phyloP scores from a whole-genome alignment of 1,140 invertebrate genomes.

The Aphelinus certus region DNA sequence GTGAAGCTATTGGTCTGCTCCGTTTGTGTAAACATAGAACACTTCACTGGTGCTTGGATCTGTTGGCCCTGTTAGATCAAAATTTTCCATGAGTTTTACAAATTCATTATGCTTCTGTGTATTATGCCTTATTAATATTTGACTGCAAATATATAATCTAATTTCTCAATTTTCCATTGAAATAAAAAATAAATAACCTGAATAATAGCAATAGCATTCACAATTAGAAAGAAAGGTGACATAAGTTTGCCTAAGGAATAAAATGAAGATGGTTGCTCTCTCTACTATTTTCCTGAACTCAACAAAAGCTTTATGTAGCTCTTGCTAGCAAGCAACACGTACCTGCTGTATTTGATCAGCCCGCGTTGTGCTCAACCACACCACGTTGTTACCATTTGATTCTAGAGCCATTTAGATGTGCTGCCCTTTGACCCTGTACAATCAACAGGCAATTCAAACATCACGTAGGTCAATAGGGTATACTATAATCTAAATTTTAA shows the following conservation, averaged over 20 bases:
- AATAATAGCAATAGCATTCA: too few relatives aligned
- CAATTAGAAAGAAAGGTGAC: too few relatives aligned
- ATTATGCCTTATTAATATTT: too few relatives aligned
- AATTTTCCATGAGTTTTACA: slow-evolving; percentile 34
- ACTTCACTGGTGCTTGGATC: slow-evolving; percentile 57
- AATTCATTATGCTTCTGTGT: background rate
- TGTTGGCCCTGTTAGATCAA: slow-evolving; percentile 50
- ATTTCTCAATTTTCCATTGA: too few relatives aligned
- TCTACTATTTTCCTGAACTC: too few relatives aligned
- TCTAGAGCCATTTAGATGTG: slow-evolving; percentile 61
- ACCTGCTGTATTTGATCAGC: slow-evolving; percentile 62
- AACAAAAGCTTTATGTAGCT: too few relatives aligned
- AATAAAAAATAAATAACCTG: too few relatives aligned
- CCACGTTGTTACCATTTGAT: slow-evolving; percentile 62
- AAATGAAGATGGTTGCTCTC: too few relatives aligned
- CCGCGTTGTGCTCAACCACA: slow-evolving; percentile 59
- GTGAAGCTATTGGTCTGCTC: slow-evolving; percentile 63
- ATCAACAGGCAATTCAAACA: slow-evolving; percentile 44
- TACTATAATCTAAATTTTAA: too few relatives aligned
- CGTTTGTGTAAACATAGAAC: slow-evolving; percentile 64
- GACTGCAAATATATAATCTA: too few relatives aligned
- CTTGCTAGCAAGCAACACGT: slow-evolving; percentile 40
- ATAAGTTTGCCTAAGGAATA: too few relatives aligned
- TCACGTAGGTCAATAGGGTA: slow-evolving; percentile 11
- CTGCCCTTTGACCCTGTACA: slow-evolving; percentile 56